A percentile compares a stretch with the other conserved stretches of the same genome.
phyloP scores from a whole-genome alignment of 2,888 invertebrate genomes.

The Ophioninae sp. region DNA sequence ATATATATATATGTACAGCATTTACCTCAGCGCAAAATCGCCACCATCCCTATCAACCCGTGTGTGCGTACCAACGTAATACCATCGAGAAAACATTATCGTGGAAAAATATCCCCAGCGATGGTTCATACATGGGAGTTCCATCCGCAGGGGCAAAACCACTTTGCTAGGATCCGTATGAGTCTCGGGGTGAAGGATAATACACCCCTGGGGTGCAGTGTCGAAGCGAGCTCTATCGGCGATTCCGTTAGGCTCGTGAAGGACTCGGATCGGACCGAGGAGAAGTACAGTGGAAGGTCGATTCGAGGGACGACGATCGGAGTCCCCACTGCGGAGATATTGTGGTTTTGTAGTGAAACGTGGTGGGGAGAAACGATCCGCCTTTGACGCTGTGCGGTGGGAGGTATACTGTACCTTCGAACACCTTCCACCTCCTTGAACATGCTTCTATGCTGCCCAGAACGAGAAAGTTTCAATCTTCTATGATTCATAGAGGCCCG shows the following conservation, averaged over 20 bases:
- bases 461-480: no score
- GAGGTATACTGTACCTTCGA: no score
- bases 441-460: no score
- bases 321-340: not conserved
- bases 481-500: no score
- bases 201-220: constrained; percentile 22
- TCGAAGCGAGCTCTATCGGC: constrained; percentile 14
- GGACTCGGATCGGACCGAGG: not conserved
- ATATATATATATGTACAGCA: not conserved
- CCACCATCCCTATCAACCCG: constrained; percentile 24
- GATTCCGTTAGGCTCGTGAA: not conserved
- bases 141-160: constrained; percentile 39
- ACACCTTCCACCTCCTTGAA: no score
- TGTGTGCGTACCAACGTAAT: not conserved
- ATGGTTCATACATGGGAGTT: constrained; percentile 27
- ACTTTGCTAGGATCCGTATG: constrained; percentile 38
- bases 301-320: not conserved
- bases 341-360: not conserved
- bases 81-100: constrained; percentile 8
- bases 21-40: constrained; percentile 41
- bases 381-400: not conserved
- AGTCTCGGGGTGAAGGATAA: constrained; percentile 17
- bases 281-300: not conserved
- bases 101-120: constrained; percentile 18
- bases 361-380: not conserved